Evolutionary conservation across 2,113 vertebrate genomes (phyloP).

Genomic region (Mus musculus): DNA sequence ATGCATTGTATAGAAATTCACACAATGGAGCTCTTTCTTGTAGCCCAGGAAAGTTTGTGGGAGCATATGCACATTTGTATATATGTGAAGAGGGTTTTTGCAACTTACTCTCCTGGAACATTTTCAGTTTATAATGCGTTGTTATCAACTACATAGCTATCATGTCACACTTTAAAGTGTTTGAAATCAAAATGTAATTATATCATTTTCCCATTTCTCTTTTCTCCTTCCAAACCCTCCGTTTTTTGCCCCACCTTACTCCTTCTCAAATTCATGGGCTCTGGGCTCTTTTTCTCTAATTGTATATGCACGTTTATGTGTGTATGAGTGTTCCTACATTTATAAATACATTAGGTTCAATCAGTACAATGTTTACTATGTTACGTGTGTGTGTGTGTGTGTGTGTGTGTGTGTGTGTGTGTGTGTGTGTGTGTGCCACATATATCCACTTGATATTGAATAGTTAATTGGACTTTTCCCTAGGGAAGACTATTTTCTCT

Average conservation of each 20-base stretch:
- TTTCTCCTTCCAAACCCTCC: background rate
- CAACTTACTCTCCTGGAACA: background rate
- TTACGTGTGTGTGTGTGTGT: background rate
- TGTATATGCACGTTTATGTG: background rate
- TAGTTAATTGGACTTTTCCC: no score
- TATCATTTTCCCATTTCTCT: background rate
- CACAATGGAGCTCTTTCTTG: background rate
- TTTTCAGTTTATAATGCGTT: background rate
- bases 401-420: no score
- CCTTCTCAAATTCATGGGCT: background rate
- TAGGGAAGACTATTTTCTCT: background rate
- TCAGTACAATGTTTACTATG: background rate
- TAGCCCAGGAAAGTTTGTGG: background rate
- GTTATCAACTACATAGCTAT: background rate
- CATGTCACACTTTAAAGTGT: background rate
- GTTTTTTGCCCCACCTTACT: background rate
- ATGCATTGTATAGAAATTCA: background rate
- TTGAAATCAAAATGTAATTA: background rate
- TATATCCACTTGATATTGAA: background rate
- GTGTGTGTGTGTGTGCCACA: no score
- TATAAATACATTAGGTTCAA: background rate
- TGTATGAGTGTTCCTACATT: background rate
- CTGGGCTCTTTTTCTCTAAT: background rate
- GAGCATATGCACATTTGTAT: background rate
- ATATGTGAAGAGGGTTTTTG: background rate